A percentile compares a stretch with the other conserved stretches of the same genome.
Evolutionary conservation across 1,140 invertebrate species (phyloP).

Genomic region (Arion vulgaris): DNA sequence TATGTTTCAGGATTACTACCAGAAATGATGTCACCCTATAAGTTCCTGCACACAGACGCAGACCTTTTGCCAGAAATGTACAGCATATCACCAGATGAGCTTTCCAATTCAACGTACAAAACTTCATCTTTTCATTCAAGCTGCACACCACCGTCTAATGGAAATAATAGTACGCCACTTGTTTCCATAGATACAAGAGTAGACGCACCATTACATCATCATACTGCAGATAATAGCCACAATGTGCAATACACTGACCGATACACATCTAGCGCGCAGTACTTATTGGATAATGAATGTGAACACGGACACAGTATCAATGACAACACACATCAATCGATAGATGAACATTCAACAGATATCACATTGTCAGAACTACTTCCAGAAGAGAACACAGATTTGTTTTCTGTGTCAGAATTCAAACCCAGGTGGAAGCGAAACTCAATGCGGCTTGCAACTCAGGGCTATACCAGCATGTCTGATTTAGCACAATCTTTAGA

Average conservation of each 20-base stretch:
- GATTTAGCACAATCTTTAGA: conserved; percentile 24
- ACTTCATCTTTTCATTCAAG: not conserved
- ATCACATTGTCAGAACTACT: not conserved
- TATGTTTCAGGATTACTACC: not conserved
- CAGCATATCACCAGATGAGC: not conserved
- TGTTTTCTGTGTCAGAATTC: not conserved
- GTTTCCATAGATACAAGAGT: not conserved
- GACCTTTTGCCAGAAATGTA: not conserved
- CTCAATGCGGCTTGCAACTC: conserved; percentile 24
- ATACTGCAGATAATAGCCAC: not conserved
- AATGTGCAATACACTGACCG: not conserved
- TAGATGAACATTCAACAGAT: not conserved
- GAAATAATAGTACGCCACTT: not conserved
- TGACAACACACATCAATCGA: not conserved
- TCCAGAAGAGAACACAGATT: not conserved
- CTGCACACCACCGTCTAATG: not conserved
- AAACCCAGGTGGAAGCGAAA: conserved; percentile 30
- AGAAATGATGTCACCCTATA: not conserved
- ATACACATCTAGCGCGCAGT: too few species aligned
- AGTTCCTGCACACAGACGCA: not conserved
- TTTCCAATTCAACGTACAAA: not conserved
- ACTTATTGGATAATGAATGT: not conserved
- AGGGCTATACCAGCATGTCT: conserved; percentile 33
- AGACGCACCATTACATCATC: not conserved
- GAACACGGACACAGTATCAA: not conserved